Evolutionary conservation across 2,888 invertebrate species (phyloP), one percentile per base, ranked within the genome.

Genomic region (Apamea crenata): DNA sequence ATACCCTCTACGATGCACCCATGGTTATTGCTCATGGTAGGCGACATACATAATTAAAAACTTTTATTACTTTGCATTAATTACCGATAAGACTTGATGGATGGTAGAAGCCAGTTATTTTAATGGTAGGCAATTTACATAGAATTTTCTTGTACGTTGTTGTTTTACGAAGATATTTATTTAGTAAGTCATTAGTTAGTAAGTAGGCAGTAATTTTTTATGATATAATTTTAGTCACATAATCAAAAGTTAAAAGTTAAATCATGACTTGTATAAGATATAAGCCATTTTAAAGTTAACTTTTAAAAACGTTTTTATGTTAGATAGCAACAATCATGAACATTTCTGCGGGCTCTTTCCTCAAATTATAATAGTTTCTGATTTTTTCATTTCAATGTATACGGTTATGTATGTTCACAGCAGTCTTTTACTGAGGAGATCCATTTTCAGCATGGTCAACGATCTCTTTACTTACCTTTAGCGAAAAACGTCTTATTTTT

Each of bases 71-170:
- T 65, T 72, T 69, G 80, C 84, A 78, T 87, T 59, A 29, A 83
- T 80, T 87, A 83, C 76, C 77, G 85, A 86, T 83, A 83, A 80
- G 76, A 72, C 84, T 87, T 85, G 87, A 83, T 87, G 77, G 87
- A 85, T 86, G 71, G 74, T 44, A 68, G 61, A 65, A 29, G 61
- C 56, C 68, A 74, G 87, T 80, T 36, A 74, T 87, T 83, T 85
- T 85, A 83, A 86, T 86, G 50, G 80, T 68, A 40, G 36, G 74
- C 80, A 86, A 85, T 83, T 86, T 72, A 80, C 74, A 77, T 56
- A 74, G 74, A 63, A 77, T 77, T 83, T 69, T 8, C 71, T 85
- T 81, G 68, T 77, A 75, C 63, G n/a, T 40, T 25, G 53, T 40
- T 36, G 32, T 56, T 79, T 63, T 65, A 84, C 25, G 32, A 66